Evolutionary conservation across 2,113 vertebrate species (phyloP).

Genomic region (Poeciliopsis prolifica): DNA sequence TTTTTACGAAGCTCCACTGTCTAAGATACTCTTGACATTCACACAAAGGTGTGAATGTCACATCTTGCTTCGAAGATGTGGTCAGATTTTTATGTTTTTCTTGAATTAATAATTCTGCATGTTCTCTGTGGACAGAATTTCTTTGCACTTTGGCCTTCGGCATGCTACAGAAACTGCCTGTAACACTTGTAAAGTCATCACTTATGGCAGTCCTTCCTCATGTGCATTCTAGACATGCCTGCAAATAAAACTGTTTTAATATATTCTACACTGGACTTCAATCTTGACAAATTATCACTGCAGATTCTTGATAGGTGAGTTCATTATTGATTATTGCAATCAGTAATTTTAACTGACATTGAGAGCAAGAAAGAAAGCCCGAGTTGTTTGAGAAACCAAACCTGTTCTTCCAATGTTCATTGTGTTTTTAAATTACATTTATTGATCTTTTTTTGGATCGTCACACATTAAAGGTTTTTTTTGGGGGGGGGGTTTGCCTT

Average conservation of each 20-base stretch:
- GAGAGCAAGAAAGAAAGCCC: neutral
- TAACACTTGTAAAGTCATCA: neutral
- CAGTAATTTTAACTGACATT: neutral
- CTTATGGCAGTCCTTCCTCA: neutral
- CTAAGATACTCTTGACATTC: neutral
- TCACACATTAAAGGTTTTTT: neutral
- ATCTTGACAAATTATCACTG: neutral
- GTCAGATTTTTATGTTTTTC: neutral
- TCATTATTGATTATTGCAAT: neutral
- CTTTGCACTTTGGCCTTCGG: neutral
- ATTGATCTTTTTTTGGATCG: slow-evolving; percentile 13
- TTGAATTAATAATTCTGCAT: neutral
- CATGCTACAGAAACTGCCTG: neutral
- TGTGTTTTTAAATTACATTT: slow-evolving; percentile 3
- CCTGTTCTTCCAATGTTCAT: slow-evolving; percentile 32
- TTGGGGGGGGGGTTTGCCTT: neutral
- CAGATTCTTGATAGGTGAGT: neutral
- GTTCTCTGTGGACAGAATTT: neutral
- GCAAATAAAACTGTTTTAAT: no score
- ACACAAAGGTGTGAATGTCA: neutral
- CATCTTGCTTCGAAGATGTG: neutral
- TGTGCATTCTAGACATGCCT: neutral
- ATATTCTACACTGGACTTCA: neutral
- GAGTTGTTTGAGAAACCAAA: slow-evolving; percentile 6
- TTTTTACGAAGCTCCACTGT: neutral